Conservation (phyloP, 1,140 invertebrate genomes). For the Subanguina moxae region DNA sequence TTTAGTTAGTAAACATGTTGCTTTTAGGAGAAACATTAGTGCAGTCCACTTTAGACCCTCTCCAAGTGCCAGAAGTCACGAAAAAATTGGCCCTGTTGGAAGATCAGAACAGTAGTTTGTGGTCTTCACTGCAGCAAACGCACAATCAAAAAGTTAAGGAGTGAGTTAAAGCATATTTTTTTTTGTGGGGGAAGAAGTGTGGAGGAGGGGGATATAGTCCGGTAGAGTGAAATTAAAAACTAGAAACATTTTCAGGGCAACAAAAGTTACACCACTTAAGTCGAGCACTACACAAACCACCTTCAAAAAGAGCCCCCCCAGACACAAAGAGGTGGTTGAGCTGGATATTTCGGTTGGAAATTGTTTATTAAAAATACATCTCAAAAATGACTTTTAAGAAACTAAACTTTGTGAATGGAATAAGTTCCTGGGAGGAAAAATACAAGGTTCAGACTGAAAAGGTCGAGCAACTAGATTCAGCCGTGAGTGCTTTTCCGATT, state of each 20-base stretch:
- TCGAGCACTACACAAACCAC: too few species aligned
- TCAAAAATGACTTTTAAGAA: not conserved
- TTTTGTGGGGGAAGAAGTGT: not conserved
- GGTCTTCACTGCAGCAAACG: not conserved
- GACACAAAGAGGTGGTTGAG: not conserved
- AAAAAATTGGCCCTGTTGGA: not conserved
- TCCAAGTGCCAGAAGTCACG: not conserved
- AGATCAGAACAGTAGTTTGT: not conserved
- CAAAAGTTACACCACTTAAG: too few species aligned
- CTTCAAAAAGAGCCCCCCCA: not conserved
- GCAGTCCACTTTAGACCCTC: not conserved
- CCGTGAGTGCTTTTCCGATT: not conserved
- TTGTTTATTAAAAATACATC: not conserved
- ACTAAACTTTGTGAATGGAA: not conserved
- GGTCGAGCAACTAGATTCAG: not conserved
- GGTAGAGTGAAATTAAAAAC: too few species aligned
- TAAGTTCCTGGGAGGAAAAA: not conserved
- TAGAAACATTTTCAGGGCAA: too few species aligned
- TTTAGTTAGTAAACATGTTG: too few species aligned
- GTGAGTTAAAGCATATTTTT: too few species aligned
- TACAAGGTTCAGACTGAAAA: conserved; percentile 1
- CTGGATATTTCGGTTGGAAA: not conserved
- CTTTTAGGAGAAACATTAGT: not conserved
- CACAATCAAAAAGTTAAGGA: not conserved
- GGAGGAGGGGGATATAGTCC: too few species aligned